Base-by-base conservation (phyloP, 2,888 invertebrate genomes). In the Caenorhabditis sulstoni region DNA sequence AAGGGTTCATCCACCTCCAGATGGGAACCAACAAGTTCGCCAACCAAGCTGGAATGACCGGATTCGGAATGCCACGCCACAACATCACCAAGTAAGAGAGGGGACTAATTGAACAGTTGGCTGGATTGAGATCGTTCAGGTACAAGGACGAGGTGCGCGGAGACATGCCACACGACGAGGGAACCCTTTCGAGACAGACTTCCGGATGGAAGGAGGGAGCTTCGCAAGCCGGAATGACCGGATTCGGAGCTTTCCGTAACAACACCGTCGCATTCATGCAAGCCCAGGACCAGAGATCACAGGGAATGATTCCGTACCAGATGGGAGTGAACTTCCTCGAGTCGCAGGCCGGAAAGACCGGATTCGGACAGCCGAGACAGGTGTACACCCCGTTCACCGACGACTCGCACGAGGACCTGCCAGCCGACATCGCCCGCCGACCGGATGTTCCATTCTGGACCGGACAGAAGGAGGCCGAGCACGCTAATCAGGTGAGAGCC, bases 311-410 rank as follows among this genome's bases (percentile, higher is more conserved):
- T 86, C 92, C 92, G 39, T 91, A 92, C 75, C 92, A 92, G 85
- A 92, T 92, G 88, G 92, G 92, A 68, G 91, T 91, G 78, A 92
- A 92, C 88, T 91, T 91, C 88, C 92, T 92, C 55, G 92, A 92
- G 29, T 91, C 91, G 37, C 92, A 92, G 86, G 88, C 91, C 41
- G 92, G 92, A 71, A 92, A 92, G 91, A 92, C 91, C 53, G 92
- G 92, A 14, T 92, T 92, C 87, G 92, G 92, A 41, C 91, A 91
- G 84, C 91, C 91, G 9, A 88, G 92, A 57, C 75, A 76, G 79
- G 85, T 85, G 41, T 89, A 85, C 86, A 90, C 90, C 23, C 75
- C 87, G 44, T 89, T 85, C 82, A 86, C 87, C 62, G 90, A 90
- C 84, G 90, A 90, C 78, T 80, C 86, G 35, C 89, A 88, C 84